Conservation (phyloP, 2,113 vertebrate species). For the Sylvicapra grimmia region DNA sequence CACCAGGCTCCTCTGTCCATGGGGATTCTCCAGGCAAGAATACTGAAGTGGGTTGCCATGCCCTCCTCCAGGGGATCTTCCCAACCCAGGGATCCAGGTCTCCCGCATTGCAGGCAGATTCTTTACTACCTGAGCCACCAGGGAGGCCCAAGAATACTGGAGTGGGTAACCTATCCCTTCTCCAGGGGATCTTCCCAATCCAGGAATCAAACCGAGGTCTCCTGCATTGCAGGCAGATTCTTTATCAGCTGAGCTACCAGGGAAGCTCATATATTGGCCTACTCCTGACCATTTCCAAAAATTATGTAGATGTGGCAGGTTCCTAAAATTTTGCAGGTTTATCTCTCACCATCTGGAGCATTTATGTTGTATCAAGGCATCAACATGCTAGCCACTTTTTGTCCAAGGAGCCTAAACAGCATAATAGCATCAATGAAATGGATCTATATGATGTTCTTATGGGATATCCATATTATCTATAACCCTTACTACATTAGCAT, state of each 20-base stretch:
- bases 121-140: neutral
- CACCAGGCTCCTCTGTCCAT: neutral
- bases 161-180: neutral
- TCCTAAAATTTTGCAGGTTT: neutral
- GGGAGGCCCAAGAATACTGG: neutral
- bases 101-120: accelerated
- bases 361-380: neutral
- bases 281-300: neutral
- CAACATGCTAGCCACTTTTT: neutral
- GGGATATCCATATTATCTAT: neutral
- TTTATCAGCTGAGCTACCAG: neutral
- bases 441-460: neutral
- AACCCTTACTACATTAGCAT: neutral
- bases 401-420: neutral
- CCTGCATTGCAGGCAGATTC: neutral
- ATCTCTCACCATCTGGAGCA: neutral
- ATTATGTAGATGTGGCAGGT: neutral
- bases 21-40: neutral
- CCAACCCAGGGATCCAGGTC: neutral
- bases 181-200: neutral
- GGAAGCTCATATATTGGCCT: neutral
- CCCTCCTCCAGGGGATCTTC: neutral
- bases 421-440: neutral
- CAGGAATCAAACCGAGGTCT: neutral
- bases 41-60: neutral